phyloP scores from a whole-genome alignment of 2,888 invertebrate species.

The Boloria selene region DNA sequence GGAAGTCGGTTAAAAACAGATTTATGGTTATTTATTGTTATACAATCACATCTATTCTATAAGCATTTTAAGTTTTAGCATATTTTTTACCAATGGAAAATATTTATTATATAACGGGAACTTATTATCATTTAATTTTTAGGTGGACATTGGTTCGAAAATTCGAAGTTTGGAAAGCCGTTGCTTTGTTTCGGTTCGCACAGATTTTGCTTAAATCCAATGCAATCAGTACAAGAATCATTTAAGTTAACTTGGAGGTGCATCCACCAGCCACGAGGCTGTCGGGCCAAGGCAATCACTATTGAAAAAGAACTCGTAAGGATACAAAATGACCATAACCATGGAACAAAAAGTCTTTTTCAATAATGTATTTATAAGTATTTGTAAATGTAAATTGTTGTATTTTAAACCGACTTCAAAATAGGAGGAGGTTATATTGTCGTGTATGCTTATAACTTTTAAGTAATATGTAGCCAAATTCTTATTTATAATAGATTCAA shows the following conservation, averaged over 20 bases:
- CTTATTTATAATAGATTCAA: too few species aligned
- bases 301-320: conserved; percentile 39
- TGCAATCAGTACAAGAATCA: background rate
- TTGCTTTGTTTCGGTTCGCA: conserved; percentile 41
- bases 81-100: too few species aligned
- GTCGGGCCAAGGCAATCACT: conserved; percentile 45
- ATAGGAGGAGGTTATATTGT: too few species aligned
- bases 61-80: too few species aligned
- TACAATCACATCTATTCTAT: too few species aligned
- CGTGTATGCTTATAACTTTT: too few species aligned
- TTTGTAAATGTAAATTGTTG: background rate
- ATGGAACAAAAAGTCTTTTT: conserved; percentile 10
- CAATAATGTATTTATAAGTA: background rate
- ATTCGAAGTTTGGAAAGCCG: conserved; percentile 40
- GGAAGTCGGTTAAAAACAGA: too few species aligned
- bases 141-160: conserved; percentile 12
- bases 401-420: too few species aligned
- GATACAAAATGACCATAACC: conserved; percentile 32
- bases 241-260: conserved; percentile 45
- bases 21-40: too few species aligned
- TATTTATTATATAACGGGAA: background rate
- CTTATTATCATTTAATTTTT: conserved; percentile 4
- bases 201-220: conserved; percentile 38
- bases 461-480: too few species aligned
- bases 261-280: conserved; percentile 47